Percentiles rank a stretch among this genome's conserved stretches.
Conservation (phyloP, 2,888 invertebrate species). For the Ceratothoa steindachneri region DNA sequence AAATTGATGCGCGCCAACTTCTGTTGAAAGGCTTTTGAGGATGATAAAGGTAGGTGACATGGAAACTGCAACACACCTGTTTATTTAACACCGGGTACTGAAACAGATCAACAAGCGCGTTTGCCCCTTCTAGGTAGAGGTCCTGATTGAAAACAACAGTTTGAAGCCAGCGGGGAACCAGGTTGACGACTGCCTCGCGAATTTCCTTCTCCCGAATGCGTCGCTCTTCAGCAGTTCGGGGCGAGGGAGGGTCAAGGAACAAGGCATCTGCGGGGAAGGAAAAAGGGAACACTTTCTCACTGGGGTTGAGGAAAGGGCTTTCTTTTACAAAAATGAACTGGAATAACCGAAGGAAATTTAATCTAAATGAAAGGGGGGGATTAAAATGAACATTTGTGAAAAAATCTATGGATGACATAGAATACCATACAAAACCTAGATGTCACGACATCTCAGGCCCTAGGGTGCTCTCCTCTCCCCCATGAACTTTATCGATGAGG, state of each 20-base stretch:
- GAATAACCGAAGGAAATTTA: too few relatives aligned
- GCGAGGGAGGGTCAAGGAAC: slow-evolving; percentile 31
- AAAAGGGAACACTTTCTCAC: background rate
- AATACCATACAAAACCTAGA: too few relatives aligned
- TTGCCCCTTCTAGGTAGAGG: slow-evolving; percentile 40
- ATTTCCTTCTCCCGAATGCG: slow-evolving; percentile 31
- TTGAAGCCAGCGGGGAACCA: slow-evolving; percentile 33
- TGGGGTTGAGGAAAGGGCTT: too few relatives aligned
- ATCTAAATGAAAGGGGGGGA: too few relatives aligned
- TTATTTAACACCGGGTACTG: slow-evolving; percentile 44
- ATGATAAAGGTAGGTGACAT: background rate
- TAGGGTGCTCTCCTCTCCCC: too few relatives aligned
- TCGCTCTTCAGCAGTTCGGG: slow-evolving; percentile 23
- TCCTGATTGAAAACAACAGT: slow-evolving; percentile 27
- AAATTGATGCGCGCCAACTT: background rate
- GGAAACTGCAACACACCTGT: slow-evolving; percentile 22
- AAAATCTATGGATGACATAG: too few relatives aligned
- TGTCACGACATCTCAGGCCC: too few relatives aligned
- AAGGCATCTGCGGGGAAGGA: slow-evolving; percentile 26
- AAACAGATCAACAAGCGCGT: slow-evolving; percentile 39
- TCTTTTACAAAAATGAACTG: too few relatives aligned
- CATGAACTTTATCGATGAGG: too few relatives aligned
- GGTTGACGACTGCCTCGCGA: slow-evolving; percentile 24
- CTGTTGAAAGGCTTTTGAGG: background rate
- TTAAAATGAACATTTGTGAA: too few relatives aligned